These are phyloP conservation scores for Ceratosolen fusciceps DNA, from an alignment of 1,140 invertebrate genomes.

Conservation along the genomic window DNA sequence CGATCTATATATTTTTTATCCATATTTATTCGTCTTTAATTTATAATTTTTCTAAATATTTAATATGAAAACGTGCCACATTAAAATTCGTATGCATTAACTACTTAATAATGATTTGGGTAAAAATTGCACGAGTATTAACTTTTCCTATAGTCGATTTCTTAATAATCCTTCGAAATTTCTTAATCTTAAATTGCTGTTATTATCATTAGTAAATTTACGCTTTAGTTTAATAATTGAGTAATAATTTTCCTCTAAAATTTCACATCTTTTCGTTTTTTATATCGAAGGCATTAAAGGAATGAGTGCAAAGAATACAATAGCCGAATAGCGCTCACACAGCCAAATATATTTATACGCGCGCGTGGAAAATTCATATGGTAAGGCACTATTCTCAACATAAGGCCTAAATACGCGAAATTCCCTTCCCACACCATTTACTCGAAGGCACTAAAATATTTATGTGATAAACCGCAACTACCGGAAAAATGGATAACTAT, in stretches of 20 bases:
- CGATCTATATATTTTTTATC: no score
- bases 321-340: background rate
- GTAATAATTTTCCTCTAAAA: slow-evolving; percentile 23
- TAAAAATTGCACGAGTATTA: no score
- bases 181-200: background rate
- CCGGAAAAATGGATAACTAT: background rate
- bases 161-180: background rate
- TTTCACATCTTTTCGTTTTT: slow-evolving; percentile 26
- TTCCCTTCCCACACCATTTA: slow-evolving; percentile 28
- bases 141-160: no score
- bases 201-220: background rate
- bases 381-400: slow-evolving; percentile 48
- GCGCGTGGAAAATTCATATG: slow-evolving; percentile 7
- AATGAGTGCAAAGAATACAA: slow-evolving; percentile 11
- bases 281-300: background rate
- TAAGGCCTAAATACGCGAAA: slow-evolving; percentile 41
- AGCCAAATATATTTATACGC: slow-evolving; percentile 27
- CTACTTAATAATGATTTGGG: no score
- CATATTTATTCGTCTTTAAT: slow-evolving; percentile 16
- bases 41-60: no score
- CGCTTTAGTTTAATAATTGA: slow-evolving; percentile 38
- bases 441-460: slow-evolving; percentile 39
- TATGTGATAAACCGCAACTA: slow-evolving; percentile 20
- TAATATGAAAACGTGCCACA: no score
- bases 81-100: no score